phyloP scores from a whole-genome alignment of 2,888 invertebrate species.

The Trichogramma evanescens region DNA sequence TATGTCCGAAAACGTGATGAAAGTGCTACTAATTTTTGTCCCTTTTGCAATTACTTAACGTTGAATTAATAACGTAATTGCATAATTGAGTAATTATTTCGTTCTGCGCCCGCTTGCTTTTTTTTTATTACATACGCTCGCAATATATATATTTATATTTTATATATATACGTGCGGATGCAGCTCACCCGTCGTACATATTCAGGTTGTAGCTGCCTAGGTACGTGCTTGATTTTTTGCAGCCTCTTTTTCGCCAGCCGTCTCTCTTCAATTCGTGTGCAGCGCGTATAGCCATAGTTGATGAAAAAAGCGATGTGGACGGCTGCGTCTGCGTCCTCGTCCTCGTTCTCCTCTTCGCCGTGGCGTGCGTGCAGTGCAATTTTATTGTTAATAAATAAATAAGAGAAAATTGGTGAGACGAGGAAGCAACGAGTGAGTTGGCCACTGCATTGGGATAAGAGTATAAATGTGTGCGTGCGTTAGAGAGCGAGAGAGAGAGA shows the following conservation, averaged over 20 bases:
- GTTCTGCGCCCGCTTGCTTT: not conserved
- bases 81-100: slow-evolving; percentile 21
- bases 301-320: slow-evolving; percentile 4
- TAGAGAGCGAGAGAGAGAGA: not conserved
- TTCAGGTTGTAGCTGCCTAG: no score
- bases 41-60: slow-evolving; percentile 22
- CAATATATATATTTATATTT: not conserved
- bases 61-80: slow-evolving; percentile 23
- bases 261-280: not conserved
- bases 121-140: not conserved
- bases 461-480: no score
- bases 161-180: no score
- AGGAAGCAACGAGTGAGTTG: no score
- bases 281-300: not conserved
- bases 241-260: not conserved
- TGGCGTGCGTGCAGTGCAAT: not conserved
- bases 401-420: slow-evolving; percentile 10
- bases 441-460: no score
- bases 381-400: slow-evolving; percentile 21
- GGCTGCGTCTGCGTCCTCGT: not conserved
- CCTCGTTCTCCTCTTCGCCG: no score
- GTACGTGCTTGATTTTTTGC: no score
- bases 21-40: slow-evolving; percentile 21
- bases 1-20: slow-evolving; percentile 17
- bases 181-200: no score